Conservation (phyloP, 2,888 invertebrate species). For the Synergus itoensis region DNA sequence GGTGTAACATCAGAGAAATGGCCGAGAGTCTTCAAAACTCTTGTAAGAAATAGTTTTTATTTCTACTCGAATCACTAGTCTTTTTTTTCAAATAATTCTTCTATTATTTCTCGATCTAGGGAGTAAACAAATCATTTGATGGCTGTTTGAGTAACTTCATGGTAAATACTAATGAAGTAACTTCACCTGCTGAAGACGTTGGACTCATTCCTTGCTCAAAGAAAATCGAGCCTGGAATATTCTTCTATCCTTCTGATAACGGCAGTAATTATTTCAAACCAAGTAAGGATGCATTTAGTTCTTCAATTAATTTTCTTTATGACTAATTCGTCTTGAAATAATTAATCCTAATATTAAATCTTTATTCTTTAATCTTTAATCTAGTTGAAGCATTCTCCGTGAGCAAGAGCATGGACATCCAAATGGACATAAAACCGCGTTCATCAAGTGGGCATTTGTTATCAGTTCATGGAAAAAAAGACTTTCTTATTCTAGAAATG, state of each 20-base stretch:
- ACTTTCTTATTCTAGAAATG: conserved; percentile 91
- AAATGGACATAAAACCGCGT: conserved; percentile 92
- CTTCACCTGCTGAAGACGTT: conserved; percentile 80
- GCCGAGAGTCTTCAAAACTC: conserved; percentile 72
- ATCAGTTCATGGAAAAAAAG: conserved; percentile 87
- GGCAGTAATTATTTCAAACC: conserved; percentile 85
- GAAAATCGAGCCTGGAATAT: conserved; percentile 89
- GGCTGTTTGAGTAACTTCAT: conserved; percentile 91
- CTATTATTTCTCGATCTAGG: conserved; percentile 74
- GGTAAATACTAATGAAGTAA: conserved; percentile 84
- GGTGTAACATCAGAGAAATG: conserved; percentile 82
- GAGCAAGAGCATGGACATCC: conserved; percentile 88
- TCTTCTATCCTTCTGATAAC: conserved; percentile 88
- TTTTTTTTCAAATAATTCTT: conserved; percentile 36
- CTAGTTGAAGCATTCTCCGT: conserved; percentile 87
- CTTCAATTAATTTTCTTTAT: conserved; percentile 34
- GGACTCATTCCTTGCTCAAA: conserved; percentile 90
- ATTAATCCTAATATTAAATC: background rate
- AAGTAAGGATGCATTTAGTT: conserved; percentile 73
- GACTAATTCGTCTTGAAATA: conserved; percentile 55
- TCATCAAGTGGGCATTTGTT: conserved; percentile 91
- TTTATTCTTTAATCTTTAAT: background rate
- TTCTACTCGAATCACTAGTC: conserved; percentile 16
- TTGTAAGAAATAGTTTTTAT: conserved; percentile 60
- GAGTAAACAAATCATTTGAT: conserved; percentile 85